Base-by-base conservation (phyloP, 2,888 invertebrate species). In the Argyra leucocephala region DNA sequence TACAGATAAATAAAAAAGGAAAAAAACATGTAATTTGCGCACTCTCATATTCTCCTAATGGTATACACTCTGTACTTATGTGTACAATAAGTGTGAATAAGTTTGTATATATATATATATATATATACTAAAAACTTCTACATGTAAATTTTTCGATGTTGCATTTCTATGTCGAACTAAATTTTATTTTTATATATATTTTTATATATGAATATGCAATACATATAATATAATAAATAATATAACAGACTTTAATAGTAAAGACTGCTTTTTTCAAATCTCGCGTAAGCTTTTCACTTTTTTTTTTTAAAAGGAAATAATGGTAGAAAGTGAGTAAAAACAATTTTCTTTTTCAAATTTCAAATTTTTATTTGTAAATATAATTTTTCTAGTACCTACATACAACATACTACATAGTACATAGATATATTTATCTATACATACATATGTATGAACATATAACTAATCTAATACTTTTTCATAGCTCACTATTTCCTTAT, bases 1-100 rank as follows among this genome's bases (percentile, higher is more conserved):
- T 48, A 48, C n/a, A 48, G 48, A 48, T n/a, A 48, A 48, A 48
- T 48, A 18, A 18, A 48, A 31, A 31, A 10, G 31, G 6, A 31
- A 31, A 31, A n/a, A 31, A 2, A 31, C 31, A 48, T 48, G 5
- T 48, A 48, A 62, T 68, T 68, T 65, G 68, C 68, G 67, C 68
- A 68, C 65, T 65, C 37, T 60, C 36, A 36, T n/a, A n/a, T 37
- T 22, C 62, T 48, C 48, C 48, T 48, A 48, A 48, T 48, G 5
- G 48, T 18, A 48, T 18, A 48, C 48, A 48, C 48, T 48, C 9
- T 48, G 48, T 48, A 48, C 48, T n/a, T 5, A 48, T 48, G 31
- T 31, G 12, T 31, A 31, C 12, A 6, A 31, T 31, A 31, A 31
- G 12, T 31, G 12, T 31, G 12, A 2, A 31, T 4, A 31, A 7